A percentile compares a stretch with the other conserved stretches of the same genome.
These are phyloP conservation scores for Agrochola circellaris DNA, from an alignment of 2,888 invertebrate genomes.

Conservation along the genomic window DNA sequence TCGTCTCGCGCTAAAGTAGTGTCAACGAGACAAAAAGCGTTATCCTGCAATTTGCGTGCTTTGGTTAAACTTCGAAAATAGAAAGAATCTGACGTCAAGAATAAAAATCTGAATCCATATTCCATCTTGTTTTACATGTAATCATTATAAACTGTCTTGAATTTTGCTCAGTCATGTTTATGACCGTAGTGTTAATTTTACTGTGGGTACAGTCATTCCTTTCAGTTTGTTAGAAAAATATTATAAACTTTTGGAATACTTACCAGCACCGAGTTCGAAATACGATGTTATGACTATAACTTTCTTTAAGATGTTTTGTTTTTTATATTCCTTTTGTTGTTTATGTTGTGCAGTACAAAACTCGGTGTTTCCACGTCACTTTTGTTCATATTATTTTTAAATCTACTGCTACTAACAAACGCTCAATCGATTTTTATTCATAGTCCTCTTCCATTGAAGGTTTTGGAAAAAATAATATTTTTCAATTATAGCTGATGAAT, in stretches of 20 bases:
- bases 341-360: slow-evolving; percentile 20
- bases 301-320: slow-evolving; percentile 41
- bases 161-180: slow-evolving; percentile 33
- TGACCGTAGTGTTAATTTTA: slow-evolving; percentile 18
- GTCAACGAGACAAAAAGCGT: slow-evolving; percentile 3
- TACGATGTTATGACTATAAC: slow-evolving; percentile 16
- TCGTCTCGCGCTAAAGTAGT: slow-evolving; percentile 23
- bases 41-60: neutral
- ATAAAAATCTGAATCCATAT: slow-evolving; percentile 3
- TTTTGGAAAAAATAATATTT: neutral
- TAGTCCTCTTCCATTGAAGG: neutral
- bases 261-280: slow-evolving; percentile 23
- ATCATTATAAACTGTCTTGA: slow-evolving; percentile 8
- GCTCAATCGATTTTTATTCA: neutral
- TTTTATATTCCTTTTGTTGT: slow-evolving; percentile 28
- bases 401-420: neutral
- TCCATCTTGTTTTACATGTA: slow-evolving; percentile 8
- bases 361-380: neutral
- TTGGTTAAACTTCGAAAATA: neutral
- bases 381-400: slow-evolving; percentile 13
- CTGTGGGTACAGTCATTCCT: slow-evolving; percentile 13
- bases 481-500: neutral
- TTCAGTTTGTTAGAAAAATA: slow-evolving; percentile 20
- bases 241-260: slow-evolving; percentile 23
- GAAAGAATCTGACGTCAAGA: slow-evolving; percentile 9